Evolutionary conservation across 2,113 vertebrate genomes (phyloP).

Genomic region (Nestor notabilis): DNA sequence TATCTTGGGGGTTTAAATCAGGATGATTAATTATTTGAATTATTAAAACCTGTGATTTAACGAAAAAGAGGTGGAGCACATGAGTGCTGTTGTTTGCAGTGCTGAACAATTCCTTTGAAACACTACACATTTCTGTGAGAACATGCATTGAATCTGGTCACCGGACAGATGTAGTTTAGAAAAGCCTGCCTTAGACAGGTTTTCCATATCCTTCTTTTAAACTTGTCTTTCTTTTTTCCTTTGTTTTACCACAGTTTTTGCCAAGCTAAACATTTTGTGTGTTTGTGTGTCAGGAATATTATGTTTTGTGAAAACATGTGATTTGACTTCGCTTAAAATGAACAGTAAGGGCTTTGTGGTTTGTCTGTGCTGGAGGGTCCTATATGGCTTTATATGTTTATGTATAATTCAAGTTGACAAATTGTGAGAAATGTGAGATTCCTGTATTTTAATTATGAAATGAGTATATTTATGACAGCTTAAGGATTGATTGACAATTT

Average conservation of each 20-base stretch:
- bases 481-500: not conserved
- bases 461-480: conserved; percentile 52
- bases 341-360: conserved; percentile 43
- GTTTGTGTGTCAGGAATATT: not conserved
- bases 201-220: not conserved
- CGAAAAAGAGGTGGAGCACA: not conserved
- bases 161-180: not conserved
- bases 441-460: conserved; percentile 33
- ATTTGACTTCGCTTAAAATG: conserved; percentile 45
- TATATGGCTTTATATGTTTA: conserved; percentile 39
- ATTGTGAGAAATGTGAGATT: conserved; percentile 19
- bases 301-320: conserved; percentile 2
- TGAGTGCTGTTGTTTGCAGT: not conserved
- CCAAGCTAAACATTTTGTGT: not conserved
- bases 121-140: not conserved
- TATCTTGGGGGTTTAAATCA: not conserved
- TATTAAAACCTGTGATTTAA: conserved; percentile 6
- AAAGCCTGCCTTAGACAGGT: not conserved
- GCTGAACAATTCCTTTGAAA: not conserved
- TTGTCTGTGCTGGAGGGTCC: conserved; percentile 53
- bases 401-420: conserved; percentile 16
- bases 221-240: not conserved
- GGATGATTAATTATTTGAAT: not conserved
- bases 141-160: not conserved
- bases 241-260: not conserved